phyloP scores from a whole-genome alignment of 1,140 invertebrate genomes.

The Campoletis sonorensis region DNA sequence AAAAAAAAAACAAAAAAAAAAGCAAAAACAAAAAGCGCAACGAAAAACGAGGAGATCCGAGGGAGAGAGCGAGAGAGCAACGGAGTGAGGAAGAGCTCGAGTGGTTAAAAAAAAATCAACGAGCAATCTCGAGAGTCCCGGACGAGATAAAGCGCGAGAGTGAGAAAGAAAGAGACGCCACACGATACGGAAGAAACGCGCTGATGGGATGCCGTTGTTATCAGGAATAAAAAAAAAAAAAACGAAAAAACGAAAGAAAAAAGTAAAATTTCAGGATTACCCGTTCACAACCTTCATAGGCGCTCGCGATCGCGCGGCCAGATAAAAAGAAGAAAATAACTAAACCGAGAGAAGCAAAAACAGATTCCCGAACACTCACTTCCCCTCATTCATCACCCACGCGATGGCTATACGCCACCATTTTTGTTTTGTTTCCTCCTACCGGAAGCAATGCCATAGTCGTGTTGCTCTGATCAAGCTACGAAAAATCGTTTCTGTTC shows the following conservation, averaged over 20 bases:
- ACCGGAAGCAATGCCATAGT: conserved; percentile 14
- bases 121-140: conserved; percentile 44
- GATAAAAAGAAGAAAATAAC: background rate
- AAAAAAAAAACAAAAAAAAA: too few relatives aligned
- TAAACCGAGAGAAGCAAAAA: background rate
- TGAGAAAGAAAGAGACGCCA: conserved; percentile 50
- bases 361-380: background rate
- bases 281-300: conserved; percentile 23
- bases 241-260: too few relatives aligned
- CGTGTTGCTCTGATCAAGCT: conserved; percentile 19
- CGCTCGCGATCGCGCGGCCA: background rate
- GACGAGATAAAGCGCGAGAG: conserved; percentile 41
- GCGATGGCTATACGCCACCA: conserved; percentile 11
- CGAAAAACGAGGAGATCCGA: conserved; percentile 1
- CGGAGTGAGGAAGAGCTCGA: conserved; percentile 12
- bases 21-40: too few relatives aligned
- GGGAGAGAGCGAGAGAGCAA: conserved; percentile 45
- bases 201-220: conserved; percentile 47
- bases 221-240: conserved; percentile 41
- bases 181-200: conserved; percentile 13
- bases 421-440: conserved; percentile 37
- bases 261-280: conserved; percentile 42
- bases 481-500: conserved; percentile 4
- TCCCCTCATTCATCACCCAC: conserved; percentile 5
- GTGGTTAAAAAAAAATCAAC: conserved; percentile 40